Evolutionary conservation across 2,113 vertebrate genomes (phyloP).

Genomic region (Cyanoliseus patagonus): DNA sequence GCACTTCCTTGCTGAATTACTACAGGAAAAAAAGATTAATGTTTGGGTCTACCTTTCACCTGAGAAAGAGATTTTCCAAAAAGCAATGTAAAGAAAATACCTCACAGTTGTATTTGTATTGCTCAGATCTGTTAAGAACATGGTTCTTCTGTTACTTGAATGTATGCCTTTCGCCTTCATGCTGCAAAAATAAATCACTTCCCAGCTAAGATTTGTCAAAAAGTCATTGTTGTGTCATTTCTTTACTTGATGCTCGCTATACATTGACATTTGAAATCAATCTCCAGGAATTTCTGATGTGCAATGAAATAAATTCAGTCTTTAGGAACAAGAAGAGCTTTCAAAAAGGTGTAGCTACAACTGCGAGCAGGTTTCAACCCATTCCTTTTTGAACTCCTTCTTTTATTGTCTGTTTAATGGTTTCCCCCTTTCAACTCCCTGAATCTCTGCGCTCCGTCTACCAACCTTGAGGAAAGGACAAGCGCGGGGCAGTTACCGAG

Average conservation of each 20-base stretch:
- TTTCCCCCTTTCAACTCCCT: neutral
- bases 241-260: neutral
- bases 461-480: neutral
- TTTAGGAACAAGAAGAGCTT: neutral
- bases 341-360: neutral
- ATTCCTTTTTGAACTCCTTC: neutral
- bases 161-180: neutral
- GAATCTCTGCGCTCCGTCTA: neutral
- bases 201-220: neutral
- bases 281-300: neutral
- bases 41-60: neutral
- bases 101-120: neutral
- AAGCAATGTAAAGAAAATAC: neutral
- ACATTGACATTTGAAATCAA: neutral
- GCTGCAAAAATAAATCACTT: neutral
- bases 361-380: neutral
- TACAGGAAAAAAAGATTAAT: neutral
- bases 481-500: accelerated
- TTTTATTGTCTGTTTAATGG: neutral
- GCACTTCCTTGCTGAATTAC: neutral
- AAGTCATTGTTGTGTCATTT: neutral
- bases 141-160: neutral
- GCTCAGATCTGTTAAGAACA: neutral
- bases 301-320: neutral
- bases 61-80: neutral